Evolutionary conservation across 2,797 vertebrate species (phyloP).

Genomic region (Tarsius wallacei): DNA sequence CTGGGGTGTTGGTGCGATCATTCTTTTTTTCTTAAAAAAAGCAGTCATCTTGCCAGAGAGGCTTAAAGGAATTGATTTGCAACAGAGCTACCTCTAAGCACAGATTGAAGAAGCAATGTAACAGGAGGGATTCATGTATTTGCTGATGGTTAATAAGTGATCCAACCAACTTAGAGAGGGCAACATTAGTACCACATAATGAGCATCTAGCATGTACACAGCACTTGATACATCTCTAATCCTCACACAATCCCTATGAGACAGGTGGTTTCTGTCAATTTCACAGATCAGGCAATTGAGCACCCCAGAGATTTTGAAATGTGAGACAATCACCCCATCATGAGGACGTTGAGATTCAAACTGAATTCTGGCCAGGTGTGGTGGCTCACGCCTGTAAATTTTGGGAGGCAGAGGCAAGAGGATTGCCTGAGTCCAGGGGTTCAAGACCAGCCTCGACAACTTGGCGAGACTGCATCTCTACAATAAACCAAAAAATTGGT

Average conservation of each 20-base stretch:
- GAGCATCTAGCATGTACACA: background rate
- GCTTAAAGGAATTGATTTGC: background rate
- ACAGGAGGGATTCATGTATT: background rate
- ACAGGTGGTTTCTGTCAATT: background rate
- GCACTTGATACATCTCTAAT: background rate
- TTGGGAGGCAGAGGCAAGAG: too few relatives aligned
- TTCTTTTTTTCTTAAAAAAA: background rate
- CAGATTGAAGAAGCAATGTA: background rate
- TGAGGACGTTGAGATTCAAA: background rate
- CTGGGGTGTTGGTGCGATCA: background rate
- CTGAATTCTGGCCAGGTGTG: too few relatives aligned
- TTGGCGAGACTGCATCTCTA: too few relatives aligned
- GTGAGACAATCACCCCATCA: background rate
- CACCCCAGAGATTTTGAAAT: background rate
- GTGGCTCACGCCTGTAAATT: too few relatives aligned
- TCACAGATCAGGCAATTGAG: background rate
- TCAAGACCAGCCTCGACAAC: too few relatives aligned
- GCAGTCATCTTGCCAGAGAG: background rate
- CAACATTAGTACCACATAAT: background rate
- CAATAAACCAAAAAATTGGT: background rate
- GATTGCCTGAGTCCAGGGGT: too few relatives aligned
- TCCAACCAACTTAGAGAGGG: background rate
- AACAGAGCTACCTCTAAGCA: background rate
- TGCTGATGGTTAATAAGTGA: slow-evolving; percentile 48
- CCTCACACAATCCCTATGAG: background rate